Base-by-base conservation (phyloP, 2,888 invertebrate genomes). In the Metacarcinus magister region DNA sequence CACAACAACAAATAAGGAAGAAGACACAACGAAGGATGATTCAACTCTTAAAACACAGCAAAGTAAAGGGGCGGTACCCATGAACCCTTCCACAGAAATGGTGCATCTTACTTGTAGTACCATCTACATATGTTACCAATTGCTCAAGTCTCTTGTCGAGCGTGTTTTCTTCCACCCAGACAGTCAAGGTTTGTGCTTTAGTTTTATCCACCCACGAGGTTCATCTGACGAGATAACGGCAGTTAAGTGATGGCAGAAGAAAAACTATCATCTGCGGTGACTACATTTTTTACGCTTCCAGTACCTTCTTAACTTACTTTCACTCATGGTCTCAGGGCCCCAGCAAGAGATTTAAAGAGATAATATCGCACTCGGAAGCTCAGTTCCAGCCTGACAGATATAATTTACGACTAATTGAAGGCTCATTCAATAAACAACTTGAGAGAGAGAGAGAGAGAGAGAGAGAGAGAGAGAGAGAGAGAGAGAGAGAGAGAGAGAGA, bases 141-240 rank as follows among this genome's bases (percentile, higher is more conserved):
- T 87, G 39, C 39, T 87, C 87, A 87, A 87, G 0, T 39, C 75
- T 75, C 7, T 87, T 8, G 39, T 32, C 8, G 32, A 87, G 87
- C 7, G 39, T 87, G 32, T 87, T 87, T 87, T 87, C 87, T 39
- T 32, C 13, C 39, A 16, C 32, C 13, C 87, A 87, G 87, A 87
- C 87, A 87, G 32, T 87, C 87, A 87, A 87, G 87, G 87, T 87
- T 87, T 87, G 87, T 32, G 32, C 39, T 39, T 39, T 87, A 39
- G 87, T 16, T 87, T 16, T 87, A 87, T 39, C 32, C 87, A 39
- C 16, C 87, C 87, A 32, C 0, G 87, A 87, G 87, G 87, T 10
- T 32, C 87, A 87, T 87, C 87, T 10, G 39, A 39, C 16, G 13
- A 39, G 87, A 39, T 87, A 16, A 10, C 87, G 87, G 87, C 32